These are phyloP conservation scores for Cheracebus regulus DNA, from an alignment of 2,797 vertebrate genomes.

Conservation along the genomic window DNA sequence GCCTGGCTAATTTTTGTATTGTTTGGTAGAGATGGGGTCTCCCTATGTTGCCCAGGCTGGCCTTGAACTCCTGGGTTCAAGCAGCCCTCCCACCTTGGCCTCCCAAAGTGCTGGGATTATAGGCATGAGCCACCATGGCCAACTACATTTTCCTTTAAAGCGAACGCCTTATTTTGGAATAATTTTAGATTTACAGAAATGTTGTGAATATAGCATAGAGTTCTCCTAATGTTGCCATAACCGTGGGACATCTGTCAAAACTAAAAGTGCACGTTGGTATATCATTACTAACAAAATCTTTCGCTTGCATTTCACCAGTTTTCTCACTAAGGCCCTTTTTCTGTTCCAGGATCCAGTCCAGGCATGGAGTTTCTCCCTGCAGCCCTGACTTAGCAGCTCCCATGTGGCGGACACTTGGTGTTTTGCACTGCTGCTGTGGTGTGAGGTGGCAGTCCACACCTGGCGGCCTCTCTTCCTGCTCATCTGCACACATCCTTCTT, in stretches of 20 bases:
- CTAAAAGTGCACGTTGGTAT: not conserved
- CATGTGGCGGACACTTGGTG: not conserved
- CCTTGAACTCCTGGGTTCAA: too few species aligned
- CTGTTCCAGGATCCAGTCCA: not conserved
- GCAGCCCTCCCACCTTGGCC: too few species aligned
- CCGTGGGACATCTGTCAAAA: not conserved
- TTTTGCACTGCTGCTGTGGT: not conserved
- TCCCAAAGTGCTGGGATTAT: too few species aligned
- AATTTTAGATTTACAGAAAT: not conserved
- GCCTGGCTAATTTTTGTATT: too few species aligned
- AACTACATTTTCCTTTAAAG: not conserved
- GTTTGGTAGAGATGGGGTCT: too few species aligned
- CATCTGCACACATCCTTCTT: not conserved
- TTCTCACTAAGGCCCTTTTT: too few species aligned
- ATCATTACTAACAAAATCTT: not conserved
- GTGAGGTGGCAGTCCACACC: not conserved
- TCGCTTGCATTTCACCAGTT: not conserved
- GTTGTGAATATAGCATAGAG: not conserved
- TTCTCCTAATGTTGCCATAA: not conserved
- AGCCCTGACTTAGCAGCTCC: too few species aligned
- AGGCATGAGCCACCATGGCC: too few species aligned
- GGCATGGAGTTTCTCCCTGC: not conserved
- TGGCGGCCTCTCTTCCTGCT: not conserved
- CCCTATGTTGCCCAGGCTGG: too few species aligned
- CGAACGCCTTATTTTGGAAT: not conserved